Evolutionary conservation across 2,888 invertebrate genomes (phyloP), one percentile per base, ranked within the genome.

Genomic region (Dromius quadrimaculatus): DNA sequence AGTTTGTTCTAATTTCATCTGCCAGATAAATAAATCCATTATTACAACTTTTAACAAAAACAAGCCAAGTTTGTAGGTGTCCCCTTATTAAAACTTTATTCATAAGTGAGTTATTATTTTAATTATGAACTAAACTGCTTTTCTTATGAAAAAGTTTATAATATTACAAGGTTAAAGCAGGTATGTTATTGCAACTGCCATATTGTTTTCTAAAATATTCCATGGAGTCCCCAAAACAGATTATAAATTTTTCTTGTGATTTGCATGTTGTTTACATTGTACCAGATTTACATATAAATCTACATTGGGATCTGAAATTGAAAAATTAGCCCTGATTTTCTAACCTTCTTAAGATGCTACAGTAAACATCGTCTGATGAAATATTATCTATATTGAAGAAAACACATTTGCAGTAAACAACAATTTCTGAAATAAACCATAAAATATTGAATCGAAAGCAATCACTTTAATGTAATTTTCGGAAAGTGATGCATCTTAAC

Each of bases 381-480:
- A n/a, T n/a, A n/a, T n/a, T n/a, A n/a, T n/a, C n/a, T n/a, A n/a
- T n/a, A n/a, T n/a, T n/a, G n/a, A n/a, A n/a, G n/a, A n/a, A n/a
- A n/a, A n/a, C n/a, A n/a, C n/a, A n/a, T n/a, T n/a, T n/a, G n/a
- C n/a, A n/a, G n/a, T n/a, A n/a, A n/a, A n/a, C n/a, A n/a, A n/a
- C n/a, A n/a, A n/a, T n/a, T n/a, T n/a, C n/a, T n/a, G n/a, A n/a
- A n/a, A n/a, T n/a, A 41, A 41, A 41, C 6, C 15, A 41, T 15
- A 11, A 4, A 4, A 9, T 11, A 41, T 11, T 5, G 11, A 11
- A 41, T 20, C n/a, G n/a, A n/a, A 66, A 57, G 50, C 66, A 66
- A 66, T 66, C 66, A 57, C 75, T 77, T 77, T 77, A 75, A 79
- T 78, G 79, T 77, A 79, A 80, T 79, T 79, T 79, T 78, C 79